These are phyloP conservation scores for Benitochromis conjunctus DNA, from an alignment of 2,113 vertebrate genomes.

Conservation along the genomic window DNA sequence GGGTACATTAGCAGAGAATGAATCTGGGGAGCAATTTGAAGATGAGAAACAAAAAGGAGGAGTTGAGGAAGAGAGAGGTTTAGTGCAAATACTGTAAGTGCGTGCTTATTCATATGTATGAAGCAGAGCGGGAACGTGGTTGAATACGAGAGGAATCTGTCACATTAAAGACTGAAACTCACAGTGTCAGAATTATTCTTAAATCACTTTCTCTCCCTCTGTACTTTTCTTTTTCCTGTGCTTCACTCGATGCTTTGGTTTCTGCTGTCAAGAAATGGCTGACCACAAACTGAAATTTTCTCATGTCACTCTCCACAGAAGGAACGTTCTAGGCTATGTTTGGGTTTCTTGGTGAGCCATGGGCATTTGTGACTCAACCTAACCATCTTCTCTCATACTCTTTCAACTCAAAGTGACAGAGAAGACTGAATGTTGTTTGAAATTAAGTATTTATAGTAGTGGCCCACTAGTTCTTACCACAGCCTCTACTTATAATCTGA, in stretches of 20 bases:
- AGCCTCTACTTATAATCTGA: background rate
- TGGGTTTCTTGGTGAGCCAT: slow-evolving; percentile 44
- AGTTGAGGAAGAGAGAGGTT: background rate
- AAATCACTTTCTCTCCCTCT: background rate
- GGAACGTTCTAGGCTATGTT: slow-evolving; percentile 49
- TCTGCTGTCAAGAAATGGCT: slow-evolving; percentile 31
- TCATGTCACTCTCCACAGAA: slow-evolving; percentile 47
- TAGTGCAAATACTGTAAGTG: background rate
- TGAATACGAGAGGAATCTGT: background rate
- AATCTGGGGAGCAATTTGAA: background rate
- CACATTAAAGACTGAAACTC: background rate
- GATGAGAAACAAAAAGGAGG: background rate
- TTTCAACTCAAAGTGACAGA: slow-evolving; percentile 52
- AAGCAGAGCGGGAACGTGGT: background rate
- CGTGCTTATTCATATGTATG: background rate
- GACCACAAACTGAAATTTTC: slow-evolving; percentile 58
- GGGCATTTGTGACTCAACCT: slow-evolving; percentile 34
- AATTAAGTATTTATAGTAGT: background rate
- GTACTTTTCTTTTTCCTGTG: slow-evolving; percentile 1
- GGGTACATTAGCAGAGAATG: slow-evolving; percentile 22
- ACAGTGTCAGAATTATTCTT: background rate
- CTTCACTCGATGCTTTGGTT: slow-evolving; percentile 32
- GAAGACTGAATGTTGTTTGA: slow-evolving; percentile 8
- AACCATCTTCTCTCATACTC: slow-evolving; percentile 47
- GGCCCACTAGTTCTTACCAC: background rate